Evolutionary conservation across 2,113 vertebrate genomes (phyloP).

Genomic region (Delphinus delphis): DNA sequence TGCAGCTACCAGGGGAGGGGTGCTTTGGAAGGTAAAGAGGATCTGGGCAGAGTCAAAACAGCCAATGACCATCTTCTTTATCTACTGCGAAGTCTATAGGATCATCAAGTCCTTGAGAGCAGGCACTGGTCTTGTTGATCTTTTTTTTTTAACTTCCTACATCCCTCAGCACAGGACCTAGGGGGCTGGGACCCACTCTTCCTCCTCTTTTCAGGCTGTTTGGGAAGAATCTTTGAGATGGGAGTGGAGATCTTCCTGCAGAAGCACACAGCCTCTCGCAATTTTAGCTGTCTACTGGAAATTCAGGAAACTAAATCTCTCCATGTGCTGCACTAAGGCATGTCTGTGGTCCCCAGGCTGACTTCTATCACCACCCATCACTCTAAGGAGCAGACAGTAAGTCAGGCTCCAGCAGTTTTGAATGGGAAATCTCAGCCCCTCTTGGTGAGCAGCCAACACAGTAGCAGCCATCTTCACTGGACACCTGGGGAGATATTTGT

Average conservation of each 20-base stretch:
- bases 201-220: neutral
- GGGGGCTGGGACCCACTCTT: neutral
- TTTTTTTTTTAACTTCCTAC: neutral
- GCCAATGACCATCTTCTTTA: neutral
- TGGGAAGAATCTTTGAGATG: neutral
- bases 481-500: slow-evolving; percentile 6
- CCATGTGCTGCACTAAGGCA: rapidly evolving
- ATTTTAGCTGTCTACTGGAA: neutral
- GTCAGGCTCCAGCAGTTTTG: neutral
- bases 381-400: neutral
- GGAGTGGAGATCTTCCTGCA: neutral
- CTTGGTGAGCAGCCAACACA: neutral
- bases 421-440: neutral
- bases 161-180: neutral
- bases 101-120: neutral
- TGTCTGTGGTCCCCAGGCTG: neutral
- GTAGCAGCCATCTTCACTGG: neutral
- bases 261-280: neutral
- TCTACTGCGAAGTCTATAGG: neutral
- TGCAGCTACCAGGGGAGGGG: neutral
- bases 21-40: neutral
- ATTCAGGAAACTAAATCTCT: neutral
- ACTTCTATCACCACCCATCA: neutral
- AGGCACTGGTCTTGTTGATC: neutral
- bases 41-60: neutral